These are phyloP conservation scores for Prorops nasuta DNA, from an alignment of 1,140 invertebrate genomes.

Conservation along the genomic window DNA sequence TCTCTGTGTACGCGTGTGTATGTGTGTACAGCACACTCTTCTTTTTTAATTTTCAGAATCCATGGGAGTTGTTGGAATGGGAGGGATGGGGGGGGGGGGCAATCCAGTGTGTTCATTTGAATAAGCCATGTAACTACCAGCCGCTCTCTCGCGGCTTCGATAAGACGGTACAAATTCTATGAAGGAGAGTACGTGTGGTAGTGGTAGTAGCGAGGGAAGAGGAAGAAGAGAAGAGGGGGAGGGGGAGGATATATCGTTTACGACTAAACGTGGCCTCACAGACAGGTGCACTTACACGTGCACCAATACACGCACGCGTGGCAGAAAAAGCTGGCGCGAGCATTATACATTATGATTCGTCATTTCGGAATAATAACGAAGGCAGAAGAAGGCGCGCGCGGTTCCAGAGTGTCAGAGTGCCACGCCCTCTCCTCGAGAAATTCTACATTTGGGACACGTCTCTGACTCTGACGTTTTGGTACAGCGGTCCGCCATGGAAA, in stretches of 20 bases:
- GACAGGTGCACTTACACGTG: constrained; percentile 39
- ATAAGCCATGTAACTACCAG: constrained; percentile 53
- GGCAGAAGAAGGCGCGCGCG: constrained; percentile 23
- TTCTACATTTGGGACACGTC: constrained; percentile 52
- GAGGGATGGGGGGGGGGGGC: constrained; percentile 1
- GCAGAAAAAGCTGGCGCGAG: constrained; percentile 11
- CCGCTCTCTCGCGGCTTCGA: no score
- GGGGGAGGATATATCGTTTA: constrained; percentile 38
- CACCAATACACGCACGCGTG: constrained; percentile 26
- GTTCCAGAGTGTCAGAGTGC: no score
- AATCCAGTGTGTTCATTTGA: constrained; percentile 55
- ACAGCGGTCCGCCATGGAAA: no score
- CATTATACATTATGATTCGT: constrained; percentile 56
- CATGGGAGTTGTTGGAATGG: constrained; percentile 44
- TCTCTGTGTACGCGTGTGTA: no score
- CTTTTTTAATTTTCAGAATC: constrained; percentile 54
- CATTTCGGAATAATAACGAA: constrained; percentile 56
- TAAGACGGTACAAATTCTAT: constrained; percentile 15
- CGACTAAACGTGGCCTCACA: constrained; percentile 37
- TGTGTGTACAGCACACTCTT: no score
- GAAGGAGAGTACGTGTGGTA: neutral
- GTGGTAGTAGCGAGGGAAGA: constrained; percentile 28
- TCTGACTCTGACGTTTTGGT: no score
- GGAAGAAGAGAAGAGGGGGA: constrained; percentile 9
- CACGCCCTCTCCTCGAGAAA: constrained; percentile 47